Evolutionary conservation across 2,113 vertebrate genomes (phyloP).

Genomic region (Periophthalmus modestus): DNA sequence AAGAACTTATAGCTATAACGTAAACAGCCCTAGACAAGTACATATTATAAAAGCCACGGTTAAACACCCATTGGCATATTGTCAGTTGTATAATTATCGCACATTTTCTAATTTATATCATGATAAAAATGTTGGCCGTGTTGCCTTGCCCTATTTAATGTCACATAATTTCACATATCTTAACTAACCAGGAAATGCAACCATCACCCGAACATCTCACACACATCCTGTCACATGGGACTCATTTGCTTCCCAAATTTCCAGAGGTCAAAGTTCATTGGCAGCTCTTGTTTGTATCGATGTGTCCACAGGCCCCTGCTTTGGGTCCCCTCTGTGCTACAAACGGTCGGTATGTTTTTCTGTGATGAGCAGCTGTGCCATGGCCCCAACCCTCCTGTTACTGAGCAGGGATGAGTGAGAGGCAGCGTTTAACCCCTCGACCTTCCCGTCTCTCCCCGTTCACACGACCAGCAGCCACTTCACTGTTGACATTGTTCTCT

Average conservation of each 20-base stretch:
- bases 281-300: slow-evolving; percentile 25
- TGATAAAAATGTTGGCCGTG: too few species aligned
- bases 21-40: too few species aligned
- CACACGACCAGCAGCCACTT: slow-evolving; percentile 20
- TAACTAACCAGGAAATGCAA: not conserved
- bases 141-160: not conserved
- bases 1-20: too few species aligned
- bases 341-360: slow-evolving; percentile 48
- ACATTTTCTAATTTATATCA: too few species aligned
- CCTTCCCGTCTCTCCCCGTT: slow-evolving; percentile 25
- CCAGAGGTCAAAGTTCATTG: slow-evolving; percentile 40
- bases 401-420: slow-evolving; percentile 57
- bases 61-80: too few species aligned
- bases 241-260: slow-evolving; percentile 16
- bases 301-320: slow-evolving; percentile 14
- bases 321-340: slow-evolving; percentile 32
- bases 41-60: too few species aligned
- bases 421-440: slow-evolving; percentile 44
- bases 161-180: not conserved
- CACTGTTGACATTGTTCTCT: slow-evolving; percentile 50
- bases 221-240: slow-evolving; percentile 44
- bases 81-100: too few species aligned
- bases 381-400: slow-evolving; percentile 19
- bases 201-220: slow-evolving; percentile 25
- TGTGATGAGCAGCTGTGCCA: slow-evolving; percentile 49